Percentiles rank a stretch among this genome's conserved stretches.
phyloP scores from a whole-genome alignment of 2,888 invertebrate species.

The Cataglyphis livida region DNA sequence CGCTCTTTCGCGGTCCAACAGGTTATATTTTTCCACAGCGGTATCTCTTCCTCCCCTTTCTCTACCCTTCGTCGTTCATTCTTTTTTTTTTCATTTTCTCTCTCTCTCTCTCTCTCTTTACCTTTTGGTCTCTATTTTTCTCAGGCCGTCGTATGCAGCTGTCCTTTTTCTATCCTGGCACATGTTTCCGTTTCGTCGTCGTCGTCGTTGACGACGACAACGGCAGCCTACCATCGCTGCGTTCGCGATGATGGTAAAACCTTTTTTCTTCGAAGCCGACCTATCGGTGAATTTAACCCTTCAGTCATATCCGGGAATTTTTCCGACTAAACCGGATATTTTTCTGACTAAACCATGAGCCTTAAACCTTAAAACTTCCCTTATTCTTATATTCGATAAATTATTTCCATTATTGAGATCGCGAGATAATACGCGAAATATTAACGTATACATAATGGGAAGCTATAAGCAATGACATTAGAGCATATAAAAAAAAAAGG shows the following conservation, averaged over 20 bases:
- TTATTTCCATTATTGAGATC: not conserved
- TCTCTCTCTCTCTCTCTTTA: constrained; percentile 16
- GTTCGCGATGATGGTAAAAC: constrained; percentile 31
- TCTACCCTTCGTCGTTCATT: constrained; percentile 46
- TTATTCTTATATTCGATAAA: not conserved
- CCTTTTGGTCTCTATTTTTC: constrained; percentile 54
- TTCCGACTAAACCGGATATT: constrained; percentile 2
- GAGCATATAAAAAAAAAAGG: not conserved
- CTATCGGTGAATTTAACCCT: not conserved
- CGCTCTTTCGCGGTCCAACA: constrained; percentile 83
- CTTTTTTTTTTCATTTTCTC: constrained; percentile 5
- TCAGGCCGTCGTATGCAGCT: constrained; percentile 21
- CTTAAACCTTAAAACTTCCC: not conserved
- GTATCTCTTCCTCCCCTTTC: constrained; percentile 58
- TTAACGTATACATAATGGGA: not conserved
- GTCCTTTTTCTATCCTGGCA: constrained; percentile 43
- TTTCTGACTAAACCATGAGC: not conserved
- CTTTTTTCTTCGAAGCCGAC: not conserved
- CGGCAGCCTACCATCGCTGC: constrained; percentile 14
- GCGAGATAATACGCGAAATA: not conserved
- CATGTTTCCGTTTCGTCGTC: constrained; percentile 51
- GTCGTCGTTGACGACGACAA: constrained; percentile 23
- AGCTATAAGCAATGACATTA: not conserved
- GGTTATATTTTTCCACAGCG: constrained; percentile 83
- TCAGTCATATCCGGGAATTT: not conserved